Evolutionary conservation across 2,113 vertebrate genomes (phyloP).

Genomic region (Vidua chalybeata): DNA sequence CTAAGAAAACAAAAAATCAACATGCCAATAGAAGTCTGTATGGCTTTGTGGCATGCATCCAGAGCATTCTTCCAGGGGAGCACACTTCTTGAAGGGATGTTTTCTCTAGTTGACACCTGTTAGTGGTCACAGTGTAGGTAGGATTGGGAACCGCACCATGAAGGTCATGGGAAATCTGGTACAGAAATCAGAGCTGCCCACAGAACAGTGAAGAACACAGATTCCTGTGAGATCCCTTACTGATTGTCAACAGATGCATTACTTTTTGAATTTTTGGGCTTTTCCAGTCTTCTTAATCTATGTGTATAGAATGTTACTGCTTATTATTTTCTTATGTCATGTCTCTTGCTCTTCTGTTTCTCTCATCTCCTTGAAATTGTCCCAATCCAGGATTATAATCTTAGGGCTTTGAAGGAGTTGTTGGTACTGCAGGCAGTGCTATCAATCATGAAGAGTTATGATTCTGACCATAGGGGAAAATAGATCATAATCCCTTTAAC

Average conservation of each 20-base stretch:
- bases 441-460: neutral
- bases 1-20: neutral
- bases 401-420: neutral
- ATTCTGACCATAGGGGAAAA: neutral
- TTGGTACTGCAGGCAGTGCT: neutral
- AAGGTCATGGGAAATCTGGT: neutral
- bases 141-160: rapidly evolving
- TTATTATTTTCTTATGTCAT: neutral
- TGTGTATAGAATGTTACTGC: neutral
- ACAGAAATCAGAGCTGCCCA: neutral
- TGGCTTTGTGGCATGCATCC: neutral
- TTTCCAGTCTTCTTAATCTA: neutral
- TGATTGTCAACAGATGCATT: neutral
- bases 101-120: neutral
- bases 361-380: neutral
- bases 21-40: neutral
- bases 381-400: neutral
- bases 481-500: neutral
- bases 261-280: neutral
- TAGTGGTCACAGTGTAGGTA: neutral
- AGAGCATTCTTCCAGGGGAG: neutral
- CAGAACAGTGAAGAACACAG: neutral
- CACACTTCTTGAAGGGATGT: neutral
- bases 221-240: neutral
- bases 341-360: neutral